Base-by-base conservation (phyloP, 1,140 invertebrate species). In the Monomorium pharaonis region DNA sequence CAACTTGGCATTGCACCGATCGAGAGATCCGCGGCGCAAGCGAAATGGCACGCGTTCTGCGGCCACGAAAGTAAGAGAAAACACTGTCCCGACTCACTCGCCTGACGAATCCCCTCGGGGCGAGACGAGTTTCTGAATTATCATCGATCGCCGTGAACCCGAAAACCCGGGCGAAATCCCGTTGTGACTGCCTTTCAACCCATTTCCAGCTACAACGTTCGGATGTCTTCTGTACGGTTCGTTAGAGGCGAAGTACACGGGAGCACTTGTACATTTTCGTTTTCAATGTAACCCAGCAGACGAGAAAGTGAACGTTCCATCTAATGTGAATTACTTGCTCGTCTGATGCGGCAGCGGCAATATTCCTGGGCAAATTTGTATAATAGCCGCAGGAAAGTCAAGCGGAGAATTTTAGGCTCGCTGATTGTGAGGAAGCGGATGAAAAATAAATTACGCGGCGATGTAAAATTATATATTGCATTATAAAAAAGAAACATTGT, bases 51-150 rank as follows among this genome's bases (percentile, higher is more conserved):
- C 37, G 86, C 42, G 51, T 62, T 49, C 27, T 51, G 60, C 27
- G 67, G 51, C 60, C 60, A 88, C 63, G 80, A 88, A 88, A 85
- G 87, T 78, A 74, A 63, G 86, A 88, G 81, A 88, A 88, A 88
- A 78, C 58, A 49, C 30, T 58, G 51, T 81, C 78, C 33, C 30
- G 30, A 21, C 0, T 5, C 3, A 21, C 0, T 5, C 3, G 33
- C 9, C 24, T 10, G 21, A 63, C 9, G 16, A n/a, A 49, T 74
- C 37, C 51, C 78, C 54, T 33, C 42, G 67, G 78, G 67, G 51
- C 78, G 67, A 42, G 58, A 74, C 51, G 67, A 72, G 67, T 83
- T n/a, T 33, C 24, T 83, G 54, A 58, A 47, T 83, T 58, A 33
- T 72, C 51, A 42, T 6, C 62, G 5, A 67, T 78, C 44, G 16